Conservation (phyloP, 2,888 invertebrate genomes). For the Alentia gelatinosa region DNA sequence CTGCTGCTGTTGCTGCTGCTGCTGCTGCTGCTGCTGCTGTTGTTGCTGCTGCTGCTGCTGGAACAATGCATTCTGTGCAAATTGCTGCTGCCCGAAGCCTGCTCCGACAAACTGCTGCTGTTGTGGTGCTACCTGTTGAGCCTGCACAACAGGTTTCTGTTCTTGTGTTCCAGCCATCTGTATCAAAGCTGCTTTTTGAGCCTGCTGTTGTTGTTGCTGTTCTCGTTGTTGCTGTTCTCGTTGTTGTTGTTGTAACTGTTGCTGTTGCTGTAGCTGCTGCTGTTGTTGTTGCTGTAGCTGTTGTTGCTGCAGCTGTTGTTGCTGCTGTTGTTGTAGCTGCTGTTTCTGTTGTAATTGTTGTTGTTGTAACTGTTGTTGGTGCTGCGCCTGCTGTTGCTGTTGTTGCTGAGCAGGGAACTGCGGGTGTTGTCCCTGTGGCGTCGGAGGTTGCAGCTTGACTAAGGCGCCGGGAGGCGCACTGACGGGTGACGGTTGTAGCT, state of each 20-base stretch:
- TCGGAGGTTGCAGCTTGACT: conserved; percentile 46
- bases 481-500: neutral
- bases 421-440: conserved; percentile 41
- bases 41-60: conserved; percentile 38
- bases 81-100: neutral
- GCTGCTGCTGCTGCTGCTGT: conserved; percentile 54
- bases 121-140: neutral
- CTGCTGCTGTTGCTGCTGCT: conserved; percentile 32
- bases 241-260: conserved; percentile 55
- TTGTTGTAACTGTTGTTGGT: conserved; percentile 54
- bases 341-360: conserved; percentile 54
- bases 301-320: conserved; percentile 52
- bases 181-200: neutral
- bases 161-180: conserved; percentile 4
- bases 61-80: neutral
- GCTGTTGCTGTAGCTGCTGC: conserved; percentile 55
- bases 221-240: conserved; percentile 55
- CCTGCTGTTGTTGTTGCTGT: conserved; percentile 55
- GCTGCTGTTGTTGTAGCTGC: conserved; percentile 29
- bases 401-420: conserved; percentile 36
- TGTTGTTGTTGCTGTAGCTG: conserved; percentile 49
- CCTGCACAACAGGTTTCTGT: neutral
- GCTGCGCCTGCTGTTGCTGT: conserved; percentile 47
- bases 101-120: conserved; percentile 38
- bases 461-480: neutral